Conservation (phyloP, 2,113 vertebrate species). For the Lanius ludovicianus region DNA sequence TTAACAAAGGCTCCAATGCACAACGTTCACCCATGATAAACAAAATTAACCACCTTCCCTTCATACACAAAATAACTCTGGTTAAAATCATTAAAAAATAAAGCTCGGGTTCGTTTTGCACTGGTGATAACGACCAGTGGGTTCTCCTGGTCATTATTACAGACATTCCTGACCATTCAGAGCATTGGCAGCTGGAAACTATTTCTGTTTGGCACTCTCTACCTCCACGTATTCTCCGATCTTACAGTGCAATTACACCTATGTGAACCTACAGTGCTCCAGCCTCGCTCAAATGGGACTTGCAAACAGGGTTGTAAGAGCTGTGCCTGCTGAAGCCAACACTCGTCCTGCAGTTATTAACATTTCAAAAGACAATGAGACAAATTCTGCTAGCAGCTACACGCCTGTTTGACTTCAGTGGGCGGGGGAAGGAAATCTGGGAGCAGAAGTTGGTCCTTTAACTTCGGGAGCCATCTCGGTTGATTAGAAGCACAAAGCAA, state of each 20-base stretch:
- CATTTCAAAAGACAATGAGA: constrained; percentile 78
- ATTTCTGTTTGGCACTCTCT: constrained; percentile 28
- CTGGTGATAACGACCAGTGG: constrained; percentile 9
- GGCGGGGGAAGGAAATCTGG: constrained; percentile 9
- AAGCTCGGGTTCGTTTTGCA: constrained; percentile 35
- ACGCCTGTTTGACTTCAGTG: constrained; percentile 43
- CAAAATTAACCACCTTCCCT: neutral
- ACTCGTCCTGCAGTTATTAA: constrained; percentile 66
- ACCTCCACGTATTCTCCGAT: neutral
- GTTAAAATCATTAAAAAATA: neutral
- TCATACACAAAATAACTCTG: neutral
- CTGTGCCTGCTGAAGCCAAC: constrained; percentile 47
- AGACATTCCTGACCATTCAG: neutral
- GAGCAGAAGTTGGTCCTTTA: constrained; percentile 53
- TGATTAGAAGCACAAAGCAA: constrained; percentile 63
- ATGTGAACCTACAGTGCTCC: neutral
- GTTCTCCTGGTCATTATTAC: neutral
- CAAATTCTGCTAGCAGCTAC: constrained; percentile 64
- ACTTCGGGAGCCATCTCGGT: constrained; percentile 24
- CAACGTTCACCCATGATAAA: constrained; percentile 16
- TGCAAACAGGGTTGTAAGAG: constrained; percentile 21
- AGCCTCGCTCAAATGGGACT: constrained; percentile 45
- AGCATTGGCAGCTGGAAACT: constrained; percentile 39
- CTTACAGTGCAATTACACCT: neutral
- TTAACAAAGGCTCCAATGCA: constrained; percentile 67